phyloP scores from a whole-genome alignment of 2,797 vertebrate species.

The Coracias cyanogaster region DNA sequence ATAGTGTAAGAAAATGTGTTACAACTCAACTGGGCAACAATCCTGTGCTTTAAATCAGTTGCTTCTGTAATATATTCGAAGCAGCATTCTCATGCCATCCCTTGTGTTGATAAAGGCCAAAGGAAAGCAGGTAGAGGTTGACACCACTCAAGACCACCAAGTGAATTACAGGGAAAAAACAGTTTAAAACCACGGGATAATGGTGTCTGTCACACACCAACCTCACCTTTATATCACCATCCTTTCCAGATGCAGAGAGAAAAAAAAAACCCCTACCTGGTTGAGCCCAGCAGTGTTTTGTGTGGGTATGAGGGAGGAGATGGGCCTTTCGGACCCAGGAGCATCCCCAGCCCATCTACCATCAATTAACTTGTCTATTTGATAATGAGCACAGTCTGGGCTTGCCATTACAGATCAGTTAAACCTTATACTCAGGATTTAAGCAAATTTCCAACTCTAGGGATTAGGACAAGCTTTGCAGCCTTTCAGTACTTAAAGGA shows the following conservation, averaged over 20 bases:
- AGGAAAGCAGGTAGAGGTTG: not conserved
- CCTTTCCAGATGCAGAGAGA: not conserved
- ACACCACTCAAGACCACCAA: rapidly evolving
- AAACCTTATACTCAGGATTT: not conserved
- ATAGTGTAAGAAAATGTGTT: rapidly evolving
- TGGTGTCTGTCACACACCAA: not conserved
- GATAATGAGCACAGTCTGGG: not conserved
- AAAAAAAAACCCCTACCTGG: not conserved
- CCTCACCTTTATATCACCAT: not conserved
- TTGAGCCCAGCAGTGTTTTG: not conserved
- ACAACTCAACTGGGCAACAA: no score
- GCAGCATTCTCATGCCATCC: rapidly evolving
- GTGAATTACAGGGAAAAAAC: not conserved
- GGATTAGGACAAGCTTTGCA: not conserved
- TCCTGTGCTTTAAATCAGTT: not conserved
- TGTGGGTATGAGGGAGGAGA: not conserved
- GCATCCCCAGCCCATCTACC: not conserved
- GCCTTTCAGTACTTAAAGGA: not conserved
- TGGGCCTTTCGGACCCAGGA: not conserved
- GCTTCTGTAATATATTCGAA: not conserved
- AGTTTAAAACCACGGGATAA: not conserved
- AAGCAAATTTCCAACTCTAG: not conserved
- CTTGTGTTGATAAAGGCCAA: not conserved
- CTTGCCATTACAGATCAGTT: not conserved
- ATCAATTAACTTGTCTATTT: not conserved